A percentile compares a stretch with the other conserved stretches of the same genome.
Evolutionary conservation across 2,797 vertebrate species (phyloP).

Genomic region (Mareca strepera): DNA sequence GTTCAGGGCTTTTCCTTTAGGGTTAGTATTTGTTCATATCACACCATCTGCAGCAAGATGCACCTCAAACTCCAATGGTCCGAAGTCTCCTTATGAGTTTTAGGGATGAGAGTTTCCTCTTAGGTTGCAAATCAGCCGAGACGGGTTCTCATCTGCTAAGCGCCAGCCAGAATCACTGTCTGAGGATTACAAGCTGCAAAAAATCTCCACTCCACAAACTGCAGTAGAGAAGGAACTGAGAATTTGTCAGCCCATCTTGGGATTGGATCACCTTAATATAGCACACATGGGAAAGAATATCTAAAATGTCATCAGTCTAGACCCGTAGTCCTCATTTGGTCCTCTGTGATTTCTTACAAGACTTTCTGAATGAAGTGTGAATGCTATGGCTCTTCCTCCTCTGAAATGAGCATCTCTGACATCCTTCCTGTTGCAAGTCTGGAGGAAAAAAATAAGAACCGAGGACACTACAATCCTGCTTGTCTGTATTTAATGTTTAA

Average conservation of each 20-base stretch:
- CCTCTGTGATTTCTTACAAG: neutral
- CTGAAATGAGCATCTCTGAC: neutral
- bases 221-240: neutral
- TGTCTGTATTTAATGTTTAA: constrained; percentile 15
- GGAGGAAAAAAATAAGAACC: neutral
- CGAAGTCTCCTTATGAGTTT: neutral
- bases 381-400: neutral
- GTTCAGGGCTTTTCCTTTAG: neutral
- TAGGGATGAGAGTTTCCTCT: neutral
- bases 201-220: fast-evolving
- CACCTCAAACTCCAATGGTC: neutral
- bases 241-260: neutral
- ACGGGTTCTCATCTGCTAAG: neutral
- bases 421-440: neutral
- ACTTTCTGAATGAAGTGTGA: neutral
- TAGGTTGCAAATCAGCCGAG: neutral
- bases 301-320: neutral
- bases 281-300: neutral
- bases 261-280: neutral
- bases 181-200: neutral
- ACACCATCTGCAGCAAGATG: neutral
- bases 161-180: neutral
- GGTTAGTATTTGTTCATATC: neutral
- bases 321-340: neutral
- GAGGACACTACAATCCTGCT: neutral